These are phyloP conservation scores for Muraenolepis orangiensis DNA, from an alignment of 2,797 vertebrate genomes.

Conservation along the genomic window DNA sequence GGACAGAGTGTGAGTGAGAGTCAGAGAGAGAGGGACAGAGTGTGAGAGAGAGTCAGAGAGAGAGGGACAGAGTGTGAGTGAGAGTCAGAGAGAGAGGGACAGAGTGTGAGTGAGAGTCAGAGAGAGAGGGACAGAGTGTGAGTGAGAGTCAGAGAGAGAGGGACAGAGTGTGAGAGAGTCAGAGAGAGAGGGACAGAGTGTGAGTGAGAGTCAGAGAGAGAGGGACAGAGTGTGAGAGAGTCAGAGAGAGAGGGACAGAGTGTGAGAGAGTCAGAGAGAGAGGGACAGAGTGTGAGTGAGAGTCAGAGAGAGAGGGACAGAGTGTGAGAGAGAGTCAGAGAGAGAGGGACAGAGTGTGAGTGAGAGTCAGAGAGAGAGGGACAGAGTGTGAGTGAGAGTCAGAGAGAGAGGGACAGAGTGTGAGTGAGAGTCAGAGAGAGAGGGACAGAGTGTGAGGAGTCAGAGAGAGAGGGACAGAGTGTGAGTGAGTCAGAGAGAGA, in stretches of 20 bases:
- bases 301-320: too few relatives aligned
- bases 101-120: conserved; percentile 21
- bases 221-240: not conserved
- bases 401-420: not conserved
- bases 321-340: not conserved
- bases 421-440: not conserved
- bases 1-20: conserved; percentile 4
- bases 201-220: too few relatives aligned
- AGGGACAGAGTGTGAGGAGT: too few relatives aligned
- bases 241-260: not conserved
- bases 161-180: not conserved
- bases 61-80: not conserved
- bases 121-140: conserved; percentile 4
- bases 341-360: not conserved
- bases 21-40: conserved; percentile 15
- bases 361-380: not conserved
- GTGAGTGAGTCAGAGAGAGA: not conserved
- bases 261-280: not conserved
- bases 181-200: not conserved
- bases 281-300: too few relatives aligned
- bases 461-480: not conserved
- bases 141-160: not conserved
- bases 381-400: not conserved
- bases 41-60: conserved; percentile 15
- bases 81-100: conserved; percentile 10